These are phyloP conservation scores for Hippopotamus amphibius DNA, from an alignment of 2,113 vertebrate genomes.

Conservation along the genomic window DNA sequence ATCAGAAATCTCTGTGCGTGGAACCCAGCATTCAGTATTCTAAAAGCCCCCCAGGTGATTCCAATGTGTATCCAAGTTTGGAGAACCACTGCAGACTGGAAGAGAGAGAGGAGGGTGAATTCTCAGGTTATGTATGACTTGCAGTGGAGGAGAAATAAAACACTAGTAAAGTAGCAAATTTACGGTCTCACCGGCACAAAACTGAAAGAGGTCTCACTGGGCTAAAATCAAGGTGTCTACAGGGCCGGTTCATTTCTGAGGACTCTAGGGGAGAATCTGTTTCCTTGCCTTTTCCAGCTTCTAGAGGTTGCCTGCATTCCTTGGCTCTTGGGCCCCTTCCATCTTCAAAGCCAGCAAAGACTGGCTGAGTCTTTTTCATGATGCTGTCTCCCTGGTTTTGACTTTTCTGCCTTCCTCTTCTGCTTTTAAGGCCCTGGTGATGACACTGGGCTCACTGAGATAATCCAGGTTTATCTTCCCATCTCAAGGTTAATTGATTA, in stretches of 20 bases:
- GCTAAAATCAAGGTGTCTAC: not conserved
- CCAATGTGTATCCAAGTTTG: not conserved
- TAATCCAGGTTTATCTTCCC: not conserved
- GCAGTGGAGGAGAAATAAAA: slow-evolving; percentile 12
- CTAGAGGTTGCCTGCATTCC: not conserved
- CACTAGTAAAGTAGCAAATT: not conserved
- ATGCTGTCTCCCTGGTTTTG: not conserved
- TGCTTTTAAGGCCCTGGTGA: not conserved
- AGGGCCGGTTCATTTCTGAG: not conserved
- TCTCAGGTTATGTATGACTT: not conserved
- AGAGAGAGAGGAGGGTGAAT: not conserved
- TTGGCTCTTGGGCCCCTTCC: not conserved
- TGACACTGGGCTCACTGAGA: not conserved
- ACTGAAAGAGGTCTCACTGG: not conserved
- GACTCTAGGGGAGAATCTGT: not conserved
- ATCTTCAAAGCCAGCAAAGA: not conserved
- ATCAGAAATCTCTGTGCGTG: not conserved
- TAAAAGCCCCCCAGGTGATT: not conserved
- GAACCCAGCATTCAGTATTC: not conserved
- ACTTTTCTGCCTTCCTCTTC: not conserved
- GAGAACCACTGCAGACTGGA: not conserved
- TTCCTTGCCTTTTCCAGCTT: not conserved
- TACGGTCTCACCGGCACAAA: not conserved
- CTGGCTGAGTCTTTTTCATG: not conserved
- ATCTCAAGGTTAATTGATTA: not conserved